Evolutionary conservation across 2,113 vertebrate genomes (phyloP), one percentile per base, ranked within the genome.

Genomic region (Daphoenositta chrysoptera): DNA sequence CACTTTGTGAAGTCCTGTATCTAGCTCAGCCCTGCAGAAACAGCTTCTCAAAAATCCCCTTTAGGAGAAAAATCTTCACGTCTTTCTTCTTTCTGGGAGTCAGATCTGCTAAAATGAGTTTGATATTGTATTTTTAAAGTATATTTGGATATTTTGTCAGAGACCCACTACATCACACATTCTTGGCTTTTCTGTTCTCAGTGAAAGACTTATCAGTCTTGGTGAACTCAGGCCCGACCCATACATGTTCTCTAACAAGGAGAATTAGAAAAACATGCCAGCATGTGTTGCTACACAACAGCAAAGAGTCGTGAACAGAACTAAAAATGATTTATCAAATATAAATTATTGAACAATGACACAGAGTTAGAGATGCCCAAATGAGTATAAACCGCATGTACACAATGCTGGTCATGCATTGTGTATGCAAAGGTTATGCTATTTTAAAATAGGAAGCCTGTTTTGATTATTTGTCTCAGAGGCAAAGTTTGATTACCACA

Each of bases 41-140:
- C 33, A 27, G 44, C 64, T 83, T 73, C 58, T 89, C 63, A 86
- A 94, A 91, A 96, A 70, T 21, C 53, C 58, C 53, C 54, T 44
- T 44, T 58, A 20, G 17, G 35, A 86, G 68, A 80, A 90, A 91
- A 71, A 54, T 48, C 33, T 85, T 65, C 72, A 68, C 11, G 35
- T 40, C 37, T 31, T 82, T 87, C 63, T 28, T 35, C 3, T 1
- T 80, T 31, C 56, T 42, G 16, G n/a, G 54, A 80, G 35, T 50
- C 35, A 79, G n/a, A 75, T 51, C 68, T 54, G 15, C 54, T 81
- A 66, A 90, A 90, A 64, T 39, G 0, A 90, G n/a, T 73, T 80
- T 31, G 64, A 8, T 35, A 33, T 24, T 70, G 18, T n/a, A 56
- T 50, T 63, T 76, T 94, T 86, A 6, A 10, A 69, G 39, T 56